Evolutionary conservation across 92 coral and sea anemone species (phyloP).

Genomic region (Siderastrea siderea): DNA sequence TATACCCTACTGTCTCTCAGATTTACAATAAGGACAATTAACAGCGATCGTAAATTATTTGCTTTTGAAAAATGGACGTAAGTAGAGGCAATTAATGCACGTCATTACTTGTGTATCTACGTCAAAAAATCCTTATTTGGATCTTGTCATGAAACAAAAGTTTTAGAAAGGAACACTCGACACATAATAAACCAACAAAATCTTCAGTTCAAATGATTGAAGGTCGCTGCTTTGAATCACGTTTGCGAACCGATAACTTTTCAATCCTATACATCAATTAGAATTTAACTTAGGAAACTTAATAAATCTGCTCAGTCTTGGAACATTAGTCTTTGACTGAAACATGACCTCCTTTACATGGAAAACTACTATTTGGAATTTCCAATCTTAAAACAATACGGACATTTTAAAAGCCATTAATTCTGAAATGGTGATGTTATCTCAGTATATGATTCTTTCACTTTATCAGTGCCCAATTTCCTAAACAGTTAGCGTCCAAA

Average conservation of each 20-base stretch:
- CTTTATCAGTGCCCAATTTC: background rate
- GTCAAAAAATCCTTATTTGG: too few relatives aligned
- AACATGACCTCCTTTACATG: background rate
- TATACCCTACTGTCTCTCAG: background rate
- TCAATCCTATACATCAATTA: too few relatives aligned
- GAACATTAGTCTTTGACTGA: background rate
- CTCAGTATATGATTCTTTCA: background rate
- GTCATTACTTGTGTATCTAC: too few relatives aligned
- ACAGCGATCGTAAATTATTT: background rate
- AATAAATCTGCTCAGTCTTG: too few relatives aligned
- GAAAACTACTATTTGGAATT: background rate
- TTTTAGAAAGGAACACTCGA: too few relatives aligned
- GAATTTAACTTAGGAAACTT: too few relatives aligned
- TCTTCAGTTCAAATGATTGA: too few relatives aligned
- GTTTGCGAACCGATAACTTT: too few relatives aligned
- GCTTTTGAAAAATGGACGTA: background rate
- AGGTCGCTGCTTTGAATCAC: too few relatives aligned
- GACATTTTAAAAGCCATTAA: background rate
- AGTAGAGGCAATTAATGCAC: too few relatives aligned
- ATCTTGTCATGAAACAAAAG: too few relatives aligned
- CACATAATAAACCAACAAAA: too few relatives aligned
- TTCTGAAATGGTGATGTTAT: background rate
- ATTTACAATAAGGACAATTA: background rate
- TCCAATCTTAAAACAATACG: background rate
- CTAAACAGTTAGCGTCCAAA: background rate